A percentile compares a stretch with the other conserved stretches of the same genome.
phyloP scores from a whole-genome alignment of 2,888 invertebrate genomes.

The Leuctra nigra region DNA sequence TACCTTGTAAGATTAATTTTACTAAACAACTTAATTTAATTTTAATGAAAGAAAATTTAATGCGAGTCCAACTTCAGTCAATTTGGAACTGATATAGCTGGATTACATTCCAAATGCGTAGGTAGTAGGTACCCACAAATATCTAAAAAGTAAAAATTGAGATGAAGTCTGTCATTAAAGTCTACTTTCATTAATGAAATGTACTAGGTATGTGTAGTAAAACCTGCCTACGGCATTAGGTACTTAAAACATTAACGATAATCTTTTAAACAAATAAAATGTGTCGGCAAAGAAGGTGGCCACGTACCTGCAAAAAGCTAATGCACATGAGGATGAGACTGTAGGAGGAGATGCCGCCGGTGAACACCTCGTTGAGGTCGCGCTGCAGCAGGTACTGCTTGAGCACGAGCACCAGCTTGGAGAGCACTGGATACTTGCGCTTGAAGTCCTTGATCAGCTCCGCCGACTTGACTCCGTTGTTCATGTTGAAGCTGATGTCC shows the following conservation, averaged over 20 bases:
- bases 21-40: too few relatives aligned
- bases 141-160: too few relatives aligned
- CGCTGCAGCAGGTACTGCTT: constrained; percentile 98
- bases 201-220: too few relatives aligned
- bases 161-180: too few relatives aligned
- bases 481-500: constrained; percentile 99
- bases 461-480: constrained; percentile 94
- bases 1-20: too few relatives aligned
- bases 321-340: constrained; percentile 97
- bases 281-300: background rate
- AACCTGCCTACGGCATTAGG: too few relatives aligned
- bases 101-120: too few relatives aligned
- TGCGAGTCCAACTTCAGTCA: too few relatives aligned
- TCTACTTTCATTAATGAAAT: too few relatives aligned
- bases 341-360: constrained; percentile 98
- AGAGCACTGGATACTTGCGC: constrained; percentile 79
- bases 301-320: constrained; percentile 79
- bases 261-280: background rate
- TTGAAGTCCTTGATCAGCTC: constrained; percentile 91
- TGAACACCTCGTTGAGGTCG: constrained; percentile 98
- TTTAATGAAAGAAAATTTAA: too few relatives aligned
- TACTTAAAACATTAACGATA: background rate
- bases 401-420: constrained; percentile 91
- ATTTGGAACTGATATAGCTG: too few relatives aligned
- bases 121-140: too few relatives aligned